These are phyloP conservation scores for Gambusia holbrooki DNA, from an alignment of 2,113 vertebrate species.

Conservation along the genomic window DNA sequence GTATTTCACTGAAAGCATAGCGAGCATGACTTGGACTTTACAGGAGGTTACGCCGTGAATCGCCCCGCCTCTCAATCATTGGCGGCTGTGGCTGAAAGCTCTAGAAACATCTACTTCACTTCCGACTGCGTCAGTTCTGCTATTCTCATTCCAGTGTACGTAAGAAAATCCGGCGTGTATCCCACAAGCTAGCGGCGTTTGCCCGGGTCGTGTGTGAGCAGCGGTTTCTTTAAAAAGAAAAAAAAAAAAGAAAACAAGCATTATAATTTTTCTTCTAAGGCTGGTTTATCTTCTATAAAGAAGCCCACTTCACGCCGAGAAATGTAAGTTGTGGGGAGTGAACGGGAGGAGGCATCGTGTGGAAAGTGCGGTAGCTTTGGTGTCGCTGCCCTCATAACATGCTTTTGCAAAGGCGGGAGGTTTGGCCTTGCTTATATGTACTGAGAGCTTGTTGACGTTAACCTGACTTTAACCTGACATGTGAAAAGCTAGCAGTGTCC, in stretches of 20 bases:
- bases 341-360: background rate
- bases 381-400: conserved; percentile 59
- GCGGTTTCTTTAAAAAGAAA: background rate
- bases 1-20: too few species aligned
- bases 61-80: conserved; percentile 1
- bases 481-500: background rate
- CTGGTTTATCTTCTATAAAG: conserved; percentile 16
- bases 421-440: conserved; percentile 48
- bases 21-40: too few species aligned
- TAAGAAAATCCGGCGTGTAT: conserved; percentile 38
- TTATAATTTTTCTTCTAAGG: background rate
- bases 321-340: conserved; percentile 66
- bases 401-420: conserved; percentile 70
- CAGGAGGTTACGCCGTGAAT: too few species aligned
- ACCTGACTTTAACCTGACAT: background rate
- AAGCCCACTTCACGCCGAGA: conserved; percentile 28
- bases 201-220: conserved; percentile 31
- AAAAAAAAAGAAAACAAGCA: background rate
- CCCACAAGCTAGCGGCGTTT: conserved; percentile 36
- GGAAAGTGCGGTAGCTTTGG: conserved; percentile 10
- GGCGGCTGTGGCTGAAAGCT: conserved; percentile 64
- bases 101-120: conserved; percentile 71
- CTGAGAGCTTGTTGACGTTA: conserved; percentile 6
- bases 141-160: conserved; percentile 54
- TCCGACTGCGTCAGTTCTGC: conserved; percentile 54